Evolutionary conservation across 37 sponge, comb jelly and placozoan genomes (phyloP), one percentile per base, ranked within the genome.

Genomic region (Tethya wilhelma): DNA sequence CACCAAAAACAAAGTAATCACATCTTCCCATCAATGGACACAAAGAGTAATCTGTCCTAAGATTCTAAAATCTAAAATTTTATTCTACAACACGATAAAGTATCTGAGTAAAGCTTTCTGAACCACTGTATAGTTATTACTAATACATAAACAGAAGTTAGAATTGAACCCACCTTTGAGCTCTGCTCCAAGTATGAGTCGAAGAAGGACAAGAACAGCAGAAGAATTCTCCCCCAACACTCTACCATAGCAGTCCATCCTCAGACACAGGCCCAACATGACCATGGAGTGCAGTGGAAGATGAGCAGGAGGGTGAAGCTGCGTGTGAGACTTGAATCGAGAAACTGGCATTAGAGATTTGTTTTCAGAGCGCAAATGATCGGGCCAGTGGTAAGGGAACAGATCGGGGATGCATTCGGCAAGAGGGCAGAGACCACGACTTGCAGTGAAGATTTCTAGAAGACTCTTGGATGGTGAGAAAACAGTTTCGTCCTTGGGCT

Each of bases 141-240:
- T 62, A 26, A n/a, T n/a, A n/a, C 42, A 34, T 23, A 70, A 25
- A 70, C 71, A 33, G 26, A 30, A 20, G 38, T 57, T 57, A 20
- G 59, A 40, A 60, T 23, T 26, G 22, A 20, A 25, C 40, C 38
- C 4, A 85, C 77, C 77, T 60, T 56, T 70, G 36, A 60, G 31
- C 49, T 85, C 68, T 65, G 74, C 84, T 58, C 91, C 91, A 20
- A 90, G 79, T 56, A 94, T 33, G 32, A 87, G 67, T 60, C 83
- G 69, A 38, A 90, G 56, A 43, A 94, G 69, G 28, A 75, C 36
- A 17, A 69, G 38, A 56, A 81, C 56, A 20, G 59, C 58, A 0
- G 85, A 44, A 8, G 42, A 59, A 64, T 87, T 62, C 5, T 53
- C 44, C 0, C 41, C 31, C 31, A 94, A 74, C 9, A 49, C 33